Conservation (phyloP, 2,113 vertebrate genomes). For the Phylloscopus trochiloides region DNA sequence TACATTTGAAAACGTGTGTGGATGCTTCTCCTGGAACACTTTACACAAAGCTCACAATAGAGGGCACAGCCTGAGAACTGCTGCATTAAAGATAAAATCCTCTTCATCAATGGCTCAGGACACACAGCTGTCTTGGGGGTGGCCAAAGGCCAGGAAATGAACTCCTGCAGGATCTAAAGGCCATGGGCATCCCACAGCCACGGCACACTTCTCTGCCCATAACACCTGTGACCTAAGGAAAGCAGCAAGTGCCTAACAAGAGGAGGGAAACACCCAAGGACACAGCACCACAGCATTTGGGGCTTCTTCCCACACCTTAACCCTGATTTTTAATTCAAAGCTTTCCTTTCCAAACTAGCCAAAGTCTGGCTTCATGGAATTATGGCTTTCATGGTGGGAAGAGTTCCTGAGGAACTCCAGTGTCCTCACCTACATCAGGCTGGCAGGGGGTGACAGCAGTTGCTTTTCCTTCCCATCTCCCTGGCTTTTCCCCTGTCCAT, state of each 20-base stretch:
- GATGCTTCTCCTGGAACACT: background rate
- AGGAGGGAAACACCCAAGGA: background rate
- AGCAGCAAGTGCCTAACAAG: background rate
- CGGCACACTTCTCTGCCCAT: background rate
- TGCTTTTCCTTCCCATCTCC: background rate
- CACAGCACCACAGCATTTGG: background rate
- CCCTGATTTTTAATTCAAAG: background rate
- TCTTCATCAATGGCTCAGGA: background rate
- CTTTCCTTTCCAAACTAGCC: background rate
- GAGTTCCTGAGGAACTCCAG: rapidly evolving
- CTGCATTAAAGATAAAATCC: background rate
- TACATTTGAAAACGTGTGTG: background rate
- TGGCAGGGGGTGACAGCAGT: background rate
- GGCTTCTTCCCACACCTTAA: background rate
- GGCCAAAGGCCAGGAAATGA: background rate
- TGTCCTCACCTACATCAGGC: background rate
- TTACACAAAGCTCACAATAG: background rate
- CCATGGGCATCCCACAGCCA: background rate
- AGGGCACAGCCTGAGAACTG: background rate
- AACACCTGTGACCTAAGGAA: background rate
- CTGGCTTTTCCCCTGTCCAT: background rate
- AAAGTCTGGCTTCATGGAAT: background rate
- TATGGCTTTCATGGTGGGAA: background rate
- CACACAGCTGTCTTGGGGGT: background rate
- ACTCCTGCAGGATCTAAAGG: background rate